These are phyloP conservation scores for Hippotragus niger DNA, from an alignment of 2,113 vertebrate species.

Conservation along the genomic window DNA sequence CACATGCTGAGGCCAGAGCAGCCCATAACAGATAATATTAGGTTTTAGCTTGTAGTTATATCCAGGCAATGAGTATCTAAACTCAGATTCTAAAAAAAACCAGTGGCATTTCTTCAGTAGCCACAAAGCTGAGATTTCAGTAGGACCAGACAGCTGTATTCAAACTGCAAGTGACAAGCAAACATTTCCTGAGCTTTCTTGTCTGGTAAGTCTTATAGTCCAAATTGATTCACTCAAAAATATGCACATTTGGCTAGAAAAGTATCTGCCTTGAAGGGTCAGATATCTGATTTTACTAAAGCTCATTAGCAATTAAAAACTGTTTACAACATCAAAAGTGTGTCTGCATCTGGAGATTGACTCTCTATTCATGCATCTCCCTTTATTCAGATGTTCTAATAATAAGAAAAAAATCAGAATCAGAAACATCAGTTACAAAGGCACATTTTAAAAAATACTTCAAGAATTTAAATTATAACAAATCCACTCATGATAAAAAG, in stretches of 20 bases:
- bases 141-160: not conserved
- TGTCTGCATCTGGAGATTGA: not conserved
- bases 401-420: not conserved
- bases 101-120: not conserved
- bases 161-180: not conserved
- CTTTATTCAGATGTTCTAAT: not conserved
- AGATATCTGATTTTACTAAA: not conserved
- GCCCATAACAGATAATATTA: not conserved
- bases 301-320: conserved; percentile 10
- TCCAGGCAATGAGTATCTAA: not conserved
- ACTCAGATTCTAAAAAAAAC: not conserved
- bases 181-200: not conserved
- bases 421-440: not conserved
- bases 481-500: not conserved
- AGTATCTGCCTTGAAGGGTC: not conserved
- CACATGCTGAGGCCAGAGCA: not conserved
- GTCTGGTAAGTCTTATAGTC: not conserved
- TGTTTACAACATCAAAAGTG: not conserved
- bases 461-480: not conserved
- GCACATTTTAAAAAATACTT: not conserved
- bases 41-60: not conserved
- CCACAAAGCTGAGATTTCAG: not conserved
- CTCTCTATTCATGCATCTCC: not conserved
- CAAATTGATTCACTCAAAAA: not conserved
- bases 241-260: not conserved